These are phyloP conservation scores for Embidobia sp. DNA, from an alignment of 2,888 invertebrate species.

Conservation along the genomic window DNA sequence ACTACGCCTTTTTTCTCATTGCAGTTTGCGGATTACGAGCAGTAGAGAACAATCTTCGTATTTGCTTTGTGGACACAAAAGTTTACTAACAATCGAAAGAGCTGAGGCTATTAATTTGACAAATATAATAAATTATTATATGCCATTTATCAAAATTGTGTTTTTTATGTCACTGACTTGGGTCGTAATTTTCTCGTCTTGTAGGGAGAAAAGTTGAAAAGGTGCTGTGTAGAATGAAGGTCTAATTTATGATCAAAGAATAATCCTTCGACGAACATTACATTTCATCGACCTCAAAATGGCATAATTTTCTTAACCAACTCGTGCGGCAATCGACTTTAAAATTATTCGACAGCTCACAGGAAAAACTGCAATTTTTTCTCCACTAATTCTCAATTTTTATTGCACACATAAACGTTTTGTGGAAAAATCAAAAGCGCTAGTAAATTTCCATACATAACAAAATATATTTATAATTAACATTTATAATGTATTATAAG, in stretches of 20 bases:
- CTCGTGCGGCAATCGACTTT: constrained; percentile 59
- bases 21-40: too few relatives aligned
- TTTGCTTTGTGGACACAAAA: too few relatives aligned
- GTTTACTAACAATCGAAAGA: too few relatives aligned
- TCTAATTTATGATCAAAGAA: constrained; percentile 40
- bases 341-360: constrained; percentile 65
- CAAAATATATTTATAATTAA: too few relatives aligned
- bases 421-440: too few relatives aligned
- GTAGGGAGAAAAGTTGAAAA: constrained; percentile 15
- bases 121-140: constrained; percentile 22
- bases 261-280: constrained; percentile 55
- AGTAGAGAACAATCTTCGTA: too few relatives aligned
- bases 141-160: constrained; percentile 8
- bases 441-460: too few relatives aligned
- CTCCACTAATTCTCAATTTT: constrained; percentile 3
- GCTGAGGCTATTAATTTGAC: constrained; percentile 9
- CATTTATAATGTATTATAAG: too few relatives aligned
- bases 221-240: constrained; percentile 9
- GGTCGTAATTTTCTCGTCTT: constrained; percentile 4
- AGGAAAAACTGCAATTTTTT: constrained; percentile 36
- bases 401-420: too few relatives aligned
- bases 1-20: too few relatives aligned
- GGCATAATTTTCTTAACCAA: constrained; percentile 62
- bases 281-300: constrained; percentile 67
- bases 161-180: neutral